A percentile compares a stretch with the other conserved stretches of the same genome.
Conservation (phyloP, 2,113 vertebrate species). For the Noctilio leporinus region DNA sequence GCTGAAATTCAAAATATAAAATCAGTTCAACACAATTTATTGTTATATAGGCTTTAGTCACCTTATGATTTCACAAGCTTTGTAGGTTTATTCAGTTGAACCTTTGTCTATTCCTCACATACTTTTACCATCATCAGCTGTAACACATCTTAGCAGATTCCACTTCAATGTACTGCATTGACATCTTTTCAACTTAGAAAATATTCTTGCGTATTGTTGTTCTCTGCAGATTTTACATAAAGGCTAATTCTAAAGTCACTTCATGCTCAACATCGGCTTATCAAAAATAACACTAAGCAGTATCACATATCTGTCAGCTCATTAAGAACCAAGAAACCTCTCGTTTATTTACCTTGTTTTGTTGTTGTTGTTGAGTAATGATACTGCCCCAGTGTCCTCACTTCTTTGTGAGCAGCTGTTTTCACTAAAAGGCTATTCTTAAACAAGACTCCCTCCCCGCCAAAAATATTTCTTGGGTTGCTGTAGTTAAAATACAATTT, state of each 20-base stretch:
- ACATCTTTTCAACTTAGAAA: constrained; percentile 2
- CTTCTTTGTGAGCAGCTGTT: neutral
- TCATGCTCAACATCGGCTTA: neutral
- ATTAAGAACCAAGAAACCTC: neutral
- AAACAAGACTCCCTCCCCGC: neutral
- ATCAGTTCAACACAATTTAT: neutral
- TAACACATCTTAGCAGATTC: constrained; percentile 12
- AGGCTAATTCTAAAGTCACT: neutral
- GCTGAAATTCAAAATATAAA: neutral
- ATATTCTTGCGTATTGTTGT: neutral
- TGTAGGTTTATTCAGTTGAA: neutral
- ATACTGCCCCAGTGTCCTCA: neutral
- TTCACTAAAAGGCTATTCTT: neutral
- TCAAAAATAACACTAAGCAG: neutral
- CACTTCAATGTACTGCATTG: constrained; percentile 11
- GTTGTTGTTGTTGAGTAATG: constrained; percentile 4
- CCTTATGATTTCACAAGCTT: neutral
- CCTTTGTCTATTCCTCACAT: neutral
- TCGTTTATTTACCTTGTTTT: neutral
- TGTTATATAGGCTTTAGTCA: neutral
- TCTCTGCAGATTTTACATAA: neutral
- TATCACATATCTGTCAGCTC: neutral
- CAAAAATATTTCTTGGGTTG: neutral
- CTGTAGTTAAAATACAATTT: neutral
- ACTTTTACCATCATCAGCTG: neutral